Base-by-base conservation (phyloP, 2,113 vertebrate species). In the Xyrauchen texanus region DNA sequence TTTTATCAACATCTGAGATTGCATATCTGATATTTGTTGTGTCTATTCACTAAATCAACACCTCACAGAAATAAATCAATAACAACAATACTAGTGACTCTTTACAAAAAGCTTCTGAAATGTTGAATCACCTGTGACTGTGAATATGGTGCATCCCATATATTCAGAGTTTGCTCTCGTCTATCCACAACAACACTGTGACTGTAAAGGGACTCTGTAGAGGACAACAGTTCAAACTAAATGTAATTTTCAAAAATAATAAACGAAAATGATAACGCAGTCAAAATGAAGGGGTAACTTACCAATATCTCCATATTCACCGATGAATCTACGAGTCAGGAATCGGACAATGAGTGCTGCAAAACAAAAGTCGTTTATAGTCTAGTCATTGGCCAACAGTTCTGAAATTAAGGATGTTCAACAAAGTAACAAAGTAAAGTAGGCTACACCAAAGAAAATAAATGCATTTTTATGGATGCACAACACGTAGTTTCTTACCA, bases 241-340 rank as follows among this genome's bases (percentile, higher is more conserved):
- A 13, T 16, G 6, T 15, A 15, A n/a, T 58, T 58, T 6, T n/a
- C 42, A 11, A n/a, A 52, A 3, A 21, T 12, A 10, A 42, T 1
- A 15, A 21, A 15, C 2, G 9, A 16, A 82, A 62, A 12, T 21
- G 4, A 58, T 53, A 42, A 12, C 21, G 44, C 9, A 68, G 10
- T 10, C 4, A 3, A n/a, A 55, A 10, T 15, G 4, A 16, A 58
- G 47, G 10, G 15, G 6, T 2, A 75, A 89, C 91, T 91, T 83
- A 96, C 95, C 93, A 55, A 95, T 93, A 65, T 96, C 92, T 79
- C 95, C 95, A 0, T 96, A 96, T 77, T 96, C 95, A 57, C 95
- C 95, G 0, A 96, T 96, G 83, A 96, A 96, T 69, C 94, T 93
- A 45, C 94, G 88, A 8, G 95, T 96, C 44, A 96, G 85, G 81